Conservation (phyloP, 92 coral and sea anemone genomes). For the Micromussa lordhowensis region DNA sequence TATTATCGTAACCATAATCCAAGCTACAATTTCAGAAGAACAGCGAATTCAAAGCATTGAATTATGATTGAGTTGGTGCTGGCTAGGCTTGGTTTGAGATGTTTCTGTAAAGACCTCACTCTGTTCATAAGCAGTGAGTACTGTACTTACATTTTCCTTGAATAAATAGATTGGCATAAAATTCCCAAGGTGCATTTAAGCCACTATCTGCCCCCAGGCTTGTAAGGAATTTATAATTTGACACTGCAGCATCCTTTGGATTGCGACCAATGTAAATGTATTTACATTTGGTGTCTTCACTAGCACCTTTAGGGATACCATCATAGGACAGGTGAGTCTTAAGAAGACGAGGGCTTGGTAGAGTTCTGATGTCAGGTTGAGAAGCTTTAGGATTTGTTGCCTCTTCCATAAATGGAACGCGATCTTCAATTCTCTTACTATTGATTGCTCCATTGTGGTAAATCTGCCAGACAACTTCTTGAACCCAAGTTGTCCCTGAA, state of each 20-base stretch:
- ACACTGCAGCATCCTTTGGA: constrained; percentile 63
- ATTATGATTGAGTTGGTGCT: too few relatives aligned
- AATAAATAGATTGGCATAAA: constrained; percentile 31
- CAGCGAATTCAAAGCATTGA: too few relatives aligned
- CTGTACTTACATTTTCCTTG: constrained; percentile 47
- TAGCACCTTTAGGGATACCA: constrained; percentile 40
- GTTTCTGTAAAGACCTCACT: too few relatives aligned
- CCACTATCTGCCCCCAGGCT: neutral
- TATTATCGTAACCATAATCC: too few relatives aligned
- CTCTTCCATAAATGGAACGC: constrained; percentile 37
- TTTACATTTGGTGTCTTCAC: constrained; percentile 23
- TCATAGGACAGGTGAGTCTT: constrained; percentile 51
- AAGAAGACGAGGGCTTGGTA: constrained; percentile 47
- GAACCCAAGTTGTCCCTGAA: constrained; percentile 60
- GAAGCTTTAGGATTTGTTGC: constrained; percentile 8
- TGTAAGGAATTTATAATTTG: constrained; percentile 22
- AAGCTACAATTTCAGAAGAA: too few relatives aligned
- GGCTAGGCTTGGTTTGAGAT: too few relatives aligned
- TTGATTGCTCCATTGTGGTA: constrained; percentile 45
- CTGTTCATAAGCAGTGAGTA: too few relatives aligned
- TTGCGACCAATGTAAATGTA: constrained; percentile 57
- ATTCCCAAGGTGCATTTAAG: constrained; percentile 38
- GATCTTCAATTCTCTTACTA: constrained; percentile 24
- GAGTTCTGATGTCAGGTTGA: constrained; percentile 6
- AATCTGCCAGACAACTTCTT: constrained; percentile 63